phyloP scores from a whole-genome alignment of 2,888 invertebrate species.

The Hirtodrosophila cameraria region DNA sequence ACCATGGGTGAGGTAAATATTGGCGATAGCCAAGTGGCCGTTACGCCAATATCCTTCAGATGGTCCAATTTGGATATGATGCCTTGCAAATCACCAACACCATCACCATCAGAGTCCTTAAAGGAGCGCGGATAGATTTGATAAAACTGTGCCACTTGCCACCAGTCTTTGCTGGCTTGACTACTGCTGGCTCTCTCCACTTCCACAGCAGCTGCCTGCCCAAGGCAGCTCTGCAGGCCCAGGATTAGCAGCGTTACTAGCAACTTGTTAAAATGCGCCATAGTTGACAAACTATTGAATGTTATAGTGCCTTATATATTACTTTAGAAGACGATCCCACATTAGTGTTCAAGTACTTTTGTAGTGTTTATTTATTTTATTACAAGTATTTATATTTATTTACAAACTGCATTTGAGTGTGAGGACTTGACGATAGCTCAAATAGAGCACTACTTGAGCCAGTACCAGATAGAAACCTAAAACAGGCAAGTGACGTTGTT shows the following conservation, averaged over 20 bases:
- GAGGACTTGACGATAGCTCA: slow-evolving; percentile 36
- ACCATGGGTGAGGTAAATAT: slow-evolving; percentile 90
- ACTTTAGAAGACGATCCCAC: not conserved
- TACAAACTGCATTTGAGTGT: slow-evolving; percentile 9
- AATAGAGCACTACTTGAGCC: slow-evolving; percentile 65
- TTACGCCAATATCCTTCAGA: slow-evolving; percentile 88
- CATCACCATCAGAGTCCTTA: slow-evolving; percentile 92
- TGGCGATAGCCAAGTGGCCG: slow-evolving; percentile 90
- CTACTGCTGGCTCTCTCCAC: slow-evolving; percentile 37
- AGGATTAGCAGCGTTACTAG: slow-evolving; percentile 23
- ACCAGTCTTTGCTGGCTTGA: slow-evolving; percentile 89
- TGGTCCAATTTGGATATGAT: slow-evolving; percentile 87
- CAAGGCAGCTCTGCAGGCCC: slow-evolving; percentile 17
- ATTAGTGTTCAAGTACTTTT: slow-evolving; percentile 32
- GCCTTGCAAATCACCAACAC: slow-evolving; percentile 92
- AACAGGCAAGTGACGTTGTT: slow-evolving; percentile 34
- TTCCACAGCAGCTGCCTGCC: slow-evolving; percentile 36
- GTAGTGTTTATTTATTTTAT: slow-evolving; percentile 36
- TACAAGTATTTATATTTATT: slow-evolving; percentile 10
- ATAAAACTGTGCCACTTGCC: slow-evolving; percentile 92
- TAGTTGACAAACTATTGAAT: slow-evolving; percentile 27
- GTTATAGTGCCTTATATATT: slow-evolving; percentile 38
- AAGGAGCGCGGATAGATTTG: slow-evolving; percentile 94
- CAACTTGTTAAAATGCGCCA: slow-evolving; percentile 38
- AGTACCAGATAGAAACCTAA: slow-evolving; percentile 46